Base-by-base conservation (phyloP, 1,140 invertebrate genomes). In the Drosophila pseudoananassae region DNA sequence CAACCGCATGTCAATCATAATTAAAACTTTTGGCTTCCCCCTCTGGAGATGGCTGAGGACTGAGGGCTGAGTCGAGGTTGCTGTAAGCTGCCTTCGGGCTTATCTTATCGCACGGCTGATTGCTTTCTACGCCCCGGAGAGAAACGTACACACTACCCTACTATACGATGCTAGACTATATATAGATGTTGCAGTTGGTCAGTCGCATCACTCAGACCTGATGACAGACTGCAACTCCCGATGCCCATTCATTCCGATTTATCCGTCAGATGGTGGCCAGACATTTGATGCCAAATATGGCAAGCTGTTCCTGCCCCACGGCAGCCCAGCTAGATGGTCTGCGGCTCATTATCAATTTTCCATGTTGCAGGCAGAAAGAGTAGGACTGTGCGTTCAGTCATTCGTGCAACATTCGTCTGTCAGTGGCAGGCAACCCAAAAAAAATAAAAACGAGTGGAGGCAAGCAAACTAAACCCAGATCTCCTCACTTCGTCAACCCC, bases 1-100 rank as follows among this genome's bases (percentile, higher is more conserved):
- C 78, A 59, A 87, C 82, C 82, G 82, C 84, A 87, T 87, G 83
- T 87, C 83, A 87, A 87, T 87, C 83, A 87, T 87, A 87, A 87
- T 87, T 87, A 87, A 87, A 87, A 87, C 50, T 87, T 88, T 78
- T 45, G 50, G 46, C 40, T 17, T 4, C 40, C 5, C 49, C 52
- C 36, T 46, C 14, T 2, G 45, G 59, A 25, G 56, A 12, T 29
- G 54, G 23, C 46, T 50, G 43, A 43, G 49, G 20, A 20, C 20
- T 20, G 20, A 20, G 20, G 20, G 29, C 46, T 50, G 43, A 43
- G 49, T 33, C 31, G 40, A 23, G 23, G 17, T 20, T 46, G 45
- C 27, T 23, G 29, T 14, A 9, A 36, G 56, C 38, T 50, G 50
- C 29, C 50, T 87, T 65, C 49, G 60, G 61, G 61, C 70, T 75